Conservation (phyloP, 2,888 invertebrate genomes). For the Colostygia pectinataria region DNA sequence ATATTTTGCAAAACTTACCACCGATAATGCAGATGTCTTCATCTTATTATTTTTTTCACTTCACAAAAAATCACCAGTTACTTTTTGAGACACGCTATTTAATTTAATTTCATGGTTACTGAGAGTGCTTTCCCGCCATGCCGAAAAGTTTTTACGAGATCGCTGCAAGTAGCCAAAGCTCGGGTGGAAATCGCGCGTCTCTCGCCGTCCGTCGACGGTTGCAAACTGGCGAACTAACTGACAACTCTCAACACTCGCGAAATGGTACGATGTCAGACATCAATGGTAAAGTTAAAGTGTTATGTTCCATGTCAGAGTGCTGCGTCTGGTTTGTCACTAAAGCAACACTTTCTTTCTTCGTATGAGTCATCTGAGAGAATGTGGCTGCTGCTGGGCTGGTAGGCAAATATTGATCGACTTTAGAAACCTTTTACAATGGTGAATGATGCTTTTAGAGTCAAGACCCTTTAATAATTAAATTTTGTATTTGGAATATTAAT, state of each 20-base stretch:
- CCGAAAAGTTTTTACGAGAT: conserved; percentile 68
- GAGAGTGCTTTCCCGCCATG: conserved; percentile 63
- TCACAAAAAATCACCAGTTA: conserved; percentile 33
- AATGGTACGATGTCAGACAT: conserved; percentile 40
- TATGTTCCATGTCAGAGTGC: conserved; percentile 39
- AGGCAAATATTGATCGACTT: too few relatives aligned
- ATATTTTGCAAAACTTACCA: conserved; percentile 14
- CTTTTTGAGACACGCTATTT: conserved; percentile 20
- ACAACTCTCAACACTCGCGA: conserved; percentile 29
- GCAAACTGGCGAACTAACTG: conserved; percentile 49
- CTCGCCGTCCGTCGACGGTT: conserved; percentile 46
- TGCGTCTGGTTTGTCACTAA: conserved; percentile 27
- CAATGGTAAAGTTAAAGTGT: conserved; percentile 36
- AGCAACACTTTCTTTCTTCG: conserved; percentile 32
- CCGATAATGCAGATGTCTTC: conserved; percentile 51
- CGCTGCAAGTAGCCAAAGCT: conserved; percentile 35
- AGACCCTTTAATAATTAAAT: too few relatives aligned
- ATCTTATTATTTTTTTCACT: conserved; percentile 46
- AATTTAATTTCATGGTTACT: conserved; percentile 13
- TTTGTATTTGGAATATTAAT: too few relatives aligned
- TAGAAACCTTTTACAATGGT: too few relatives aligned
- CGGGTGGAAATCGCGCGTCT: conserved; percentile 41
- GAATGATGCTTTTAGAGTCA: too few relatives aligned
- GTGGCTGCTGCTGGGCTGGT: conserved; percentile 36
- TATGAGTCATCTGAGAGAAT: conserved; percentile 32